phyloP scores from a whole-genome alignment of 2,888 invertebrate genomes.

The Drosophila austrosaltans region DNA sequence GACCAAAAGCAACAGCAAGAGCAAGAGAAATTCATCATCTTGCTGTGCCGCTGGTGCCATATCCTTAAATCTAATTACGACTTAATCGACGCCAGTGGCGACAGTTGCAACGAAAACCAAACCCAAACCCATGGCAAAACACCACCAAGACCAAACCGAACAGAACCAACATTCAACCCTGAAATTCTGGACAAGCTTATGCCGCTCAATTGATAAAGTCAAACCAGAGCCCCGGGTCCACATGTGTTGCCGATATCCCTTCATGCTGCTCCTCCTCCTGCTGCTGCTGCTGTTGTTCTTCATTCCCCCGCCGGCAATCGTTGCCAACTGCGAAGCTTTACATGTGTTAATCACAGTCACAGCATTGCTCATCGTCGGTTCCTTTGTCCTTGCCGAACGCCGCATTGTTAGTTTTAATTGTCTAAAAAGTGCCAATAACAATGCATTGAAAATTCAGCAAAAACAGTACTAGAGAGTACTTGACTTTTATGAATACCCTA shows the following conservation, averaged over 20 bases:
- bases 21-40: constrained; percentile 80
- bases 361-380: constrained; percentile 48
- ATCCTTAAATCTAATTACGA: constrained; percentile 84
- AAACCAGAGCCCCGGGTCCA: constrained; percentile 58
- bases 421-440: constrained; percentile 71
- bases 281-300: constrained; percentile 20
- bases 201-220: constrained; percentile 82
- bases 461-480: not conserved
- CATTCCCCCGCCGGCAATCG: constrained; percentile 33
- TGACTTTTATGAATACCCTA: not conserved
- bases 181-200: constrained; percentile 55
- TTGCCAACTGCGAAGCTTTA: constrained; percentile 68
- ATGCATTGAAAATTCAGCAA: constrained; percentile 44
- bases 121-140: constrained; percentile 19
- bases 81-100: constrained; percentile 83
- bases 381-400: constrained; percentile 58
- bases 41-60: constrained; percentile 82
- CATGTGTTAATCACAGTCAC: constrained; percentile 79
- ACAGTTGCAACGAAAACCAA: constrained; percentile 74
- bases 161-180: constrained; percentile 54
- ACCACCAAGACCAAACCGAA: constrained; percentile 40
- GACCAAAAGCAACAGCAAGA: constrained; percentile 15
- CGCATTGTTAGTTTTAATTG: constrained; percentile 79
- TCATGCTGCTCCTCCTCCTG: constrained; percentile 21
- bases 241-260: constrained; percentile 55